Base-by-base conservation (phyloP, 1,140 invertebrate species). In the Nebria ingens region DNA sequence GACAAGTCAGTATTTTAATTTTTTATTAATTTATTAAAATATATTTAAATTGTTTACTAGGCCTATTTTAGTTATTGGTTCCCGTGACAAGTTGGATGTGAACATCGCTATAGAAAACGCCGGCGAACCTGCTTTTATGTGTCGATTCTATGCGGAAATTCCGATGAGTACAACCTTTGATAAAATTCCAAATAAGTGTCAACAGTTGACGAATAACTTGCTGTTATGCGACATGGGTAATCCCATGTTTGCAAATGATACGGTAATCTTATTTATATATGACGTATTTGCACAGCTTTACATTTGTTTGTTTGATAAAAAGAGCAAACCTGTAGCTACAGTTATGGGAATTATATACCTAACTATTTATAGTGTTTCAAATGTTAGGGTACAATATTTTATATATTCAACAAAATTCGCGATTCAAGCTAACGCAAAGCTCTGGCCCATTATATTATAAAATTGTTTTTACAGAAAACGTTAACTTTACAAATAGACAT, bases 81-180 rank as follows among this genome's bases (percentile, higher is more conserved):
- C 38, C 13, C 1, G 19, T 21, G 40, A 54, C 2, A 22, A 54
- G 38, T 19, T 53, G 9, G 15, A 15, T 2, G 11, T 57, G 15
- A 17, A 19, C 19, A 42, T 57, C 13, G 19, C 6, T 9, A 51
- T 58, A 1, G 11, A 17, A 2, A 58, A 58, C 34, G 29, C 9
- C 12, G 54, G 54, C 4, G 57, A 58, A 23, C 51, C 57, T 11
- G 57, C 57, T 17, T 58, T 50, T 20, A 9, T 51, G 4, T 55
- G 50, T 19, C 22, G 17, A 53, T 15, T 56, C 12, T 13, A 21
- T 21, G 2, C 21, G n/a, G 19, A 13, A 20, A 51, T 51, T 51
- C 11, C 13, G n/a, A 17, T 45, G 13, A 19, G n/a, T 19, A 13
- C 21, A 52, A 34, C 49, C 11, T 21, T 49, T 56, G 54, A 4